These are phyloP conservation scores for Phoenicopterus ruber DNA, from an alignment of 2,113 vertebrate species.

Conservation along the genomic window DNA sequence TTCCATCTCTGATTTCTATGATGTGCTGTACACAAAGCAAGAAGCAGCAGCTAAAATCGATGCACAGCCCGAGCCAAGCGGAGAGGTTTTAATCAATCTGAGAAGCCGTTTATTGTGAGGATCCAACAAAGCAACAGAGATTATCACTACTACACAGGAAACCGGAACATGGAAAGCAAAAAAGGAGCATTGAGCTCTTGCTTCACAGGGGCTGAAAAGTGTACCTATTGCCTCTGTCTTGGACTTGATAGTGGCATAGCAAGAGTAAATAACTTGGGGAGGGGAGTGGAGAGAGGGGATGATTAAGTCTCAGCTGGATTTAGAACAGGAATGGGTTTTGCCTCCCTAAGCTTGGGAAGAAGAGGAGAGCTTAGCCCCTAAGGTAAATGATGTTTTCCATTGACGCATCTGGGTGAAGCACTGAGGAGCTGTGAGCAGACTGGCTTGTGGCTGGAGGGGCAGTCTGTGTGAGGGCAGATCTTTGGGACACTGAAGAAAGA, in stretches of 20 bases:
- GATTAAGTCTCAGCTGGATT: background rate
- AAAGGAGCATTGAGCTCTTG: background rate
- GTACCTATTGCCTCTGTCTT: background rate
- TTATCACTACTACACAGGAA: slow-evolving; percentile 36
- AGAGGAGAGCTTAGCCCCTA: background rate
- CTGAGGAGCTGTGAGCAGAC: background rate
- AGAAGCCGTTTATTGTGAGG: slow-evolving; percentile 43
- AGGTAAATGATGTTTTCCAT: background rate
- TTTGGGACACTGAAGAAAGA: background rate
- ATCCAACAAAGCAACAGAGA: slow-evolving; percentile 58
- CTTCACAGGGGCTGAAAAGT: background rate
- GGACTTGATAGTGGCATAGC: background rate
- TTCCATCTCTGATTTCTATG: slow-evolving; percentile 58
- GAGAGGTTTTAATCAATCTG: slow-evolving; percentile 64
- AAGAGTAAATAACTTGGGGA: background rate
- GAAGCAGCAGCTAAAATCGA: slow-evolving; percentile 54
- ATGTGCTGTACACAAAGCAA: slow-evolving; percentile 54
- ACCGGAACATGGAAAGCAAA: background rate
- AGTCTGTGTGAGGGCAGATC: background rate
- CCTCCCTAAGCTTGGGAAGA: background rate
- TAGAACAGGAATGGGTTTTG: background rate
- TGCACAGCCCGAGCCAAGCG: slow-evolving; percentile 19
- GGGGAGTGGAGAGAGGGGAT: background rate
- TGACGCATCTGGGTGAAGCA: background rate
- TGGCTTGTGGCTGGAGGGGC: background rate